A percentile compares a stretch with the other conserved stretches of the same genome.
Conservation (phyloP, 30 jellyfish, hydroid and myxozoan species). For the Pseudorhiza aurosa region DNA sequence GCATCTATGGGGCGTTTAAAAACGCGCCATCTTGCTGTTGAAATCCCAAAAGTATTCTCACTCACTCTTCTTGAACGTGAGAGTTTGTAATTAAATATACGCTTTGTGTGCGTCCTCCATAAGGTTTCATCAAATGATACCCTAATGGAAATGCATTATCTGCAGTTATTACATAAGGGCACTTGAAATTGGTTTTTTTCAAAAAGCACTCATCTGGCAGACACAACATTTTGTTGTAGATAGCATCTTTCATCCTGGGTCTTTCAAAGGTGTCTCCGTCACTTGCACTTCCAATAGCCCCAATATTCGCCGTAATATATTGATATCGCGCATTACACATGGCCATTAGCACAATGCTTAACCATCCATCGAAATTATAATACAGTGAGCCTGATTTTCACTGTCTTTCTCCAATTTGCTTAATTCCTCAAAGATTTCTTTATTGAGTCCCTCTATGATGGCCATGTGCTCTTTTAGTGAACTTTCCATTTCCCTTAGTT, state of each 20-base stretch:
- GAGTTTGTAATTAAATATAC: conserved; percentile 55
- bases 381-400: too few species aligned
- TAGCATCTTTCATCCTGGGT: conserved; percentile 34
- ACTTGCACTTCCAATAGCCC: conserved; percentile 52
- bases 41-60: conserved; percentile 69
- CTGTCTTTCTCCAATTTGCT: too few species aligned
- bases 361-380: conserved; percentile 35
- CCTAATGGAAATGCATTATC: conserved; percentile 67
- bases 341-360: conserved; percentile 48
- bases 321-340: conserved; percentile 42
- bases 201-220: conserved; percentile 31
- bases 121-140: conserved; percentile 60
- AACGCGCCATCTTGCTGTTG: conserved; percentile 71
- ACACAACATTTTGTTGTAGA: conserved; percentile 25
- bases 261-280: conserved; percentile 45
- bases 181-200: conserved; percentile 37
- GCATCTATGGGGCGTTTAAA: conserved; percentile 72
- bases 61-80: conserved; percentile 66
- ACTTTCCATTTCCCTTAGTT: too few species aligned
- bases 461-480: too few species aligned
- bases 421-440: too few species aligned
- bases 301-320: conserved; percentile 29
- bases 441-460: too few species aligned
- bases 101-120: conserved; percentile 53
- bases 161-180: conserved; percentile 60